Evolutionary conservation across 2,888 invertebrate genomes (phyloP), one percentile per base, ranked within the genome.

Genomic region (Malthinus seriepunctatus): DNA sequence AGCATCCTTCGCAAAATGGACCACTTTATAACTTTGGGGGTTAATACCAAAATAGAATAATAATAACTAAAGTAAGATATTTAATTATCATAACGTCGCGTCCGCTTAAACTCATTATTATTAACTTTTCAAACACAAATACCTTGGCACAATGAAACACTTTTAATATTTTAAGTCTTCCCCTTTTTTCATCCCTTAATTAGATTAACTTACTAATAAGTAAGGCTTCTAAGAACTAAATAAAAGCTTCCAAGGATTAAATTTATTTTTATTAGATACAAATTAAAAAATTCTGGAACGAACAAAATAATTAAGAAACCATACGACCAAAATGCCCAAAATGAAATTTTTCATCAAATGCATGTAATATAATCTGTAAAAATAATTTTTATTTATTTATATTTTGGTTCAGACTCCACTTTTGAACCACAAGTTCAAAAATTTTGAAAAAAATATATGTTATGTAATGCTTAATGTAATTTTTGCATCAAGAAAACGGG

Each of bases 311-410:
- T 4, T 34, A 10, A 7, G 2, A 11, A 71, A 48, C 73, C 73
- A 79, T 6, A 71, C 14, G 1, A 74, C 37, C 6, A 77, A 55
- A 23, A 56, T 55, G 1, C 59, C 55, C 2, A 79, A 48, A 5
- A 75, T 1, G 1, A 73, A 48, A 62, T 78, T 75, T 47, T 72
- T 76, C 2, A 71, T 9, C 14, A 75, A 45, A 58, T 80, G 76
- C 60, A 80, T 62, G 67, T 75, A 76, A 63, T 78, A 80, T 32
- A 78, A 67, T 63, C 79, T 79, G 65, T 54, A 74, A 73, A 51
- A 61, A 64, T 53, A 64, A 9, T 8, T 11, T 23, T 23, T 23
- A n/a, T n/a, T n/a, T n/a, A n/a, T n/a, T n/a, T n/a, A n/a, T n/a
- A n/a, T n/a, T n/a, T n/a, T n/a, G n/a, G n/a, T n/a, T n/a, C n/a